Percentiles rank a stretch among this genome's conserved stretches.
phyloP scores from a whole-genome alignment of 92 coral and sea anemone species.

The Phenganax subtilis region DNA sequence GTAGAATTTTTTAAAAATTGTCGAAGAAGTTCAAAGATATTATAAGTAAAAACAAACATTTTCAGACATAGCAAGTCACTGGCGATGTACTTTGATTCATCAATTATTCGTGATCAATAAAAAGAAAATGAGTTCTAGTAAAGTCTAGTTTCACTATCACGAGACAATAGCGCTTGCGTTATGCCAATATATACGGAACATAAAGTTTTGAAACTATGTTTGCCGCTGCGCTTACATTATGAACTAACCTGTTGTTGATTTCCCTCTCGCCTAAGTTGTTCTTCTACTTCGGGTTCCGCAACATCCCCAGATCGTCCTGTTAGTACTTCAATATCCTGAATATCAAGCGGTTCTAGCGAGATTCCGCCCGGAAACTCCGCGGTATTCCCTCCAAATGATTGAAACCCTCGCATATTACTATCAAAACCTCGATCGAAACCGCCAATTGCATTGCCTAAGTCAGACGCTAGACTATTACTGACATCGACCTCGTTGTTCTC shows the following conservation, averaged over 20 bases:
- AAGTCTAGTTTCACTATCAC: too few species aligned
- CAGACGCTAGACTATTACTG: constrained; percentile 21
- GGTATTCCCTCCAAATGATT: background rate
- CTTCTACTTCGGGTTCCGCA: constrained; percentile 24
- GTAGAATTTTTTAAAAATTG: too few species aligned
- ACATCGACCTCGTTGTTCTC: constrained; percentile 1
- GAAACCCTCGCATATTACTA: background rate
- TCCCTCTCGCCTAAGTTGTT: constrained; percentile 15
- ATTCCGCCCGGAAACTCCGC: constrained; percentile 24
- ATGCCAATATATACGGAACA: too few species aligned
- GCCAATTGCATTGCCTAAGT: constrained; percentile 34
- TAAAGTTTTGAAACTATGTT: too few species aligned
- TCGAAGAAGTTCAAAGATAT: too few species aligned
- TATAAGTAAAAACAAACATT: too few species aligned
- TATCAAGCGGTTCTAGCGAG: constrained; percentile 25
- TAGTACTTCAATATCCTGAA: constrained; percentile 21
- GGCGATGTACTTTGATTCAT: too few species aligned
- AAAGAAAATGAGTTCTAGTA: too few species aligned
- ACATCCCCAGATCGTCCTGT: constrained; percentile 29
- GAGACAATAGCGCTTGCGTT: too few species aligned
- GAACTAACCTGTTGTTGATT: constrained; percentile 25
- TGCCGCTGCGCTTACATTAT: too few species aligned
- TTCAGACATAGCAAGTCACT: too few species aligned
- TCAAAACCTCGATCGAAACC: constrained; percentile 7
- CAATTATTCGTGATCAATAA: too few species aligned